Evolutionary conservation across 2,888 invertebrate genomes (phyloP), one percentile per base, ranked within the genome.

Genomic region (Melinaea marsaeus): DNA sequence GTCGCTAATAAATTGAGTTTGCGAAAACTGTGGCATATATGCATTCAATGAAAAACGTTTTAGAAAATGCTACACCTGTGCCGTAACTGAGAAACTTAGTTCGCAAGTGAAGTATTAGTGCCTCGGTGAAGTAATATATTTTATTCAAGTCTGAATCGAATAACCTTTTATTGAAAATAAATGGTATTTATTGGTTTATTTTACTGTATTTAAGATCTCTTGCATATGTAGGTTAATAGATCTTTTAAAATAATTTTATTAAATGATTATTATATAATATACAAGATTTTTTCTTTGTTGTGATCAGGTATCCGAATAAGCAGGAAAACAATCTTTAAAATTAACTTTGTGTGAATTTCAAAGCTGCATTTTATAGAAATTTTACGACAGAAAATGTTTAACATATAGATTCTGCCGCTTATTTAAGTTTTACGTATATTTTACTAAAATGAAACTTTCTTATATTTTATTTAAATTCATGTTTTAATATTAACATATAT

Each of bases 261-360:
- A 7, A 37, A 7, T 37, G 7, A 37, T 37, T 37, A 37, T 37
- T 6, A 2, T 6, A 37, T 6, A 6, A 37, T 63, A 13, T 13
- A 59, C 22, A 22, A 22, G 22, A 22, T 22, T 22, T 22, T 22
- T 22, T 22, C 22, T 63, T 63, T 63, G 59, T 59, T 57, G 63
- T 32, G 56, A 59, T 58, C 3, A 59, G 63, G 22, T 22, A 22
- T 22, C 22, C 22, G 22, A 22, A 22, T 60, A 59, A 51, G 59
- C 48, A 56, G 56, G n/a, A 13, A 45, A 13, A 33, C 57, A 55
- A 59, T 60, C 47, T 63, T 63, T 63, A 56, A 63, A 63, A 58
- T 32, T 63, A 42, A 60, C 59, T 56, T 63, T 51, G 34, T 59
- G 22, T 51, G 47, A 37, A 6, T 42, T 34, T 34, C 48, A 56